Conservation (phyloP, 2,888 invertebrate genomes). For the Calliphora vomitoria region DNA sequence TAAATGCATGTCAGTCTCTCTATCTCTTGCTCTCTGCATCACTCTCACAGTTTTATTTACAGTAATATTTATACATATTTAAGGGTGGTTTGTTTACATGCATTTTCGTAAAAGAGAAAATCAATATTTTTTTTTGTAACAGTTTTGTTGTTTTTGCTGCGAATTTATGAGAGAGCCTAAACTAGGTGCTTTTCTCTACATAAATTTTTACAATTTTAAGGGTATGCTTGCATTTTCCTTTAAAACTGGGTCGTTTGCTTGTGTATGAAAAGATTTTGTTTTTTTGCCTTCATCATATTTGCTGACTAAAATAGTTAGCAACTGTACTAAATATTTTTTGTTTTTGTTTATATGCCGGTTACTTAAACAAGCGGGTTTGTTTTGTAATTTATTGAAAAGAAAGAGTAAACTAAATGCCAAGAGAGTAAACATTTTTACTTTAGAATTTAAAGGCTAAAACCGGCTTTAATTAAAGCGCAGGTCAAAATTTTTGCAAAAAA, state of each 20-base stretch:
- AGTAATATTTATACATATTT: not conserved
- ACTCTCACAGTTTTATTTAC: not conserved
- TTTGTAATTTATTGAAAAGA: not conserved
- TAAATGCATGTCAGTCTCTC: not conserved
- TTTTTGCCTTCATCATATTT: slow-evolving; percentile 13
- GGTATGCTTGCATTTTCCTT: not conserved
- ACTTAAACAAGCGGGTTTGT: slow-evolving; percentile 48
- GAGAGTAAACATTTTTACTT: not conserved
- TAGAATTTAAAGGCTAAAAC: not conserved
- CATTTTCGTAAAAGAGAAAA: slow-evolving; percentile 46
- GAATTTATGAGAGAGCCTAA: slow-evolving; percentile 22
- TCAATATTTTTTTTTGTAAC: slow-evolving; percentile 34
- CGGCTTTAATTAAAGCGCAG: slow-evolving; percentile 63
- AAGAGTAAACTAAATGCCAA: slow-evolving; percentile 2
- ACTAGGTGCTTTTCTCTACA: not conserved
- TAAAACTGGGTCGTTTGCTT: slow-evolving; percentile 64
- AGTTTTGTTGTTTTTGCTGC: slow-evolving; percentile 1
- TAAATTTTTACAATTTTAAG: not conserved
- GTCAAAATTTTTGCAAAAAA: slow-evolving; percentile 34
- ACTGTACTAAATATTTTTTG: slow-evolving; percentile 69
- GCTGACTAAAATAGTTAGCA: slow-evolving; percentile 69
- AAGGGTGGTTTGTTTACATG: slow-evolving; percentile 30
- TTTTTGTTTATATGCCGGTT: slow-evolving; percentile 62
- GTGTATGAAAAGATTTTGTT: slow-evolving; percentile 18
- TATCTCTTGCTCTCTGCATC: not conserved